These are phyloP conservation scores for Centruroides vittatus DNA, from an alignment of 1,140 invertebrate species.

Conservation along the genomic window DNA sequence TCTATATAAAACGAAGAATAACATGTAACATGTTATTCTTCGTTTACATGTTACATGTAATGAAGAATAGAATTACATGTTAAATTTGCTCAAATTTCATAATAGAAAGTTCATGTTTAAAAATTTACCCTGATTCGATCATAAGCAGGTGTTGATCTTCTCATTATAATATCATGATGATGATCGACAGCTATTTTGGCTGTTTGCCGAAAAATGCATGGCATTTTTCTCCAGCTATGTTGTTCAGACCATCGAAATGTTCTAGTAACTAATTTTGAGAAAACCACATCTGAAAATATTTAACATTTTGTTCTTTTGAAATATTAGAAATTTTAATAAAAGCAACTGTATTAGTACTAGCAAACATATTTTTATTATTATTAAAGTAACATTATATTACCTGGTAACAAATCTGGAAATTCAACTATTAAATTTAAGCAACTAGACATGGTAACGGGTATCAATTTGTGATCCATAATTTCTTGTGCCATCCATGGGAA, in stretches of 20 bases:
- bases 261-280: slow-evolving; percentile 15
- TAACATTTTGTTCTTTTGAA: no score
- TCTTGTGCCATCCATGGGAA: slow-evolving; percentile 12
- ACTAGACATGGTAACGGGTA: neutral
- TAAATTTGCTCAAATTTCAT: no score
- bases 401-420: slow-evolving; percentile 10
- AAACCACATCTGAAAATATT: slow-evolving; percentile 1
- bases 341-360: no score
- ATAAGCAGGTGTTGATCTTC: neutral
- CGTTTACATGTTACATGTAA: no score
- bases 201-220: slow-evolving; percentile 6
- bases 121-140: slow-evolving; percentile 5
- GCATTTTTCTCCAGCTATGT: slow-evolving; percentile 16
- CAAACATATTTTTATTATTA: no score
- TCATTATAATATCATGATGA: slow-evolving; percentile 17
- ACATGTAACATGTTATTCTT: no score
- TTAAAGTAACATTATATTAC: neutral
- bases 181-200: slow-evolving; percentile 18
- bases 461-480: neutral
- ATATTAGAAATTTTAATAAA: no score
- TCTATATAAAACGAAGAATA: no score
- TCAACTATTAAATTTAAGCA: slow-evolving; percentile 8
- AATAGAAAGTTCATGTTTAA: neutral
- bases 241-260: slow-evolving; percentile 16
- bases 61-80: no score